These are phyloP conservation scores for Euplexia lucipara DNA, from an alignment of 2,888 invertebrate genomes.

Conservation along the genomic window DNA sequence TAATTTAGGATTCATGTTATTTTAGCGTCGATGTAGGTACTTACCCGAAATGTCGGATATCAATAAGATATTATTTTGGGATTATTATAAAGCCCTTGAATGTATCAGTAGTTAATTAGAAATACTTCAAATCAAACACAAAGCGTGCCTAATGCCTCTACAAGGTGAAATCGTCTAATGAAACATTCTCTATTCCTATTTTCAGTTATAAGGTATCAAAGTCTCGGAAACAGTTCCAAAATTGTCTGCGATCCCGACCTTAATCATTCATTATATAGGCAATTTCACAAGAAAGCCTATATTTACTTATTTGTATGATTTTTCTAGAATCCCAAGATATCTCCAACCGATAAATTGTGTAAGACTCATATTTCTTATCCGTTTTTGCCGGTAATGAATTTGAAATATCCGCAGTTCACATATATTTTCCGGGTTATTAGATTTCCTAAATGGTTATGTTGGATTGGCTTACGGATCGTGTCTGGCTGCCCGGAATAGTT, in stretches of 20 bases:
- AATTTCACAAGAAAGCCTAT: constrained; percentile 14
- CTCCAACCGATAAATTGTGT: constrained; percentile 17
- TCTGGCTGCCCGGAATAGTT: constrained; percentile 21
- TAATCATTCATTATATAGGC: constrained; percentile 24
- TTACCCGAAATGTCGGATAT: constrained; percentile 3
- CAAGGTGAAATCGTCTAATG: constrained; percentile 23
- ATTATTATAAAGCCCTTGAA: constrained; percentile 9
- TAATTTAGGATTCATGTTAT: constrained; percentile 9
- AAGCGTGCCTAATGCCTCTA: constrained; percentile 3
- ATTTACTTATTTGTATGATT: constrained; percentile 27
- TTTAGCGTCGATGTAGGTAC: constrained; percentile 1
- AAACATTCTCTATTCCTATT: constrained; percentile 25
- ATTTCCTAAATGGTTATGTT: constrained; percentile 37
- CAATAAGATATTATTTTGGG: neutral
- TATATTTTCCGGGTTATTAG: constrained; percentile 47
- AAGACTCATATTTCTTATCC: constrained; percentile 29
- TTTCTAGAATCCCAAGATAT: constrained; percentile 21
- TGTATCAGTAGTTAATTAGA: constrained; percentile 20
- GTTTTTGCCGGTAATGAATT: constrained; percentile 45
- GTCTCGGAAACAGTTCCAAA: constrained; percentile 16
- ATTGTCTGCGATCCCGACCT: constrained; percentile 1
- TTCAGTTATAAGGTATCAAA: constrained; percentile 17
- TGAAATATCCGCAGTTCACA: constrained; percentile 34
- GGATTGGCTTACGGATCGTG: constrained; percentile 15
- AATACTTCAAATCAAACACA: constrained; percentile 27